phyloP scores from a whole-genome alignment of 1,140 invertebrate genomes.

The Meloidogyne exigua region DNA sequence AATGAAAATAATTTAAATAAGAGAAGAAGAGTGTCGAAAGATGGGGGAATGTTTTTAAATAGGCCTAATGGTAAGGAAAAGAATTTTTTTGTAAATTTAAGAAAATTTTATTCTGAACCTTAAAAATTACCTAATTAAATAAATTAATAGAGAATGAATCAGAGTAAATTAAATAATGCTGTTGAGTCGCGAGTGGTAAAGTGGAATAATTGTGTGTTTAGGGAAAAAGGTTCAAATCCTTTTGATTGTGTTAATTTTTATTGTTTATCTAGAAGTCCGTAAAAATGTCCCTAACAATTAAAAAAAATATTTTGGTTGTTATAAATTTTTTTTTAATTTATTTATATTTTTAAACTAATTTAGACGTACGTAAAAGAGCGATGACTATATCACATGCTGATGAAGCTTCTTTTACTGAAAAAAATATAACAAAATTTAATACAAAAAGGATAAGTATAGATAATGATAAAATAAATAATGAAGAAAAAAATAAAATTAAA shows the following conservation, averaged over 20 bases:
- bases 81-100: not conserved
- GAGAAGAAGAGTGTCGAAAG: not conserved
- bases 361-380: not conserved
- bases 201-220: no score
- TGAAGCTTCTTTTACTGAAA: not conserved
- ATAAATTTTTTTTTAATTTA: not conserved
- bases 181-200: no score
- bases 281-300: no score
- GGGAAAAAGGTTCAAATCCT: no score
- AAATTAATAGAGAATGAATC: no score
- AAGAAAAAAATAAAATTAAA: not conserved
- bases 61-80: not conserved
- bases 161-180: no score
- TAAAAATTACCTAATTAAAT: no score
- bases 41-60: not conserved
- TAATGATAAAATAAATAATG: slow-evolving; percentile 3
- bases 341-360: not conserved
- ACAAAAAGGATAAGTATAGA: slow-evolving; percentile 1
- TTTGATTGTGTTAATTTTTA: no score
- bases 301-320: no score
- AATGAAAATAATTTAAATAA: not conserved
- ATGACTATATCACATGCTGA: not conserved
- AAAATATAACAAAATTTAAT: not conserved
- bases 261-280: no score
- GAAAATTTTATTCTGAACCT: no score